Base-by-base conservation (phyloP, 2,888 invertebrate species). In the Psococerastis gibbosa region DNA sequence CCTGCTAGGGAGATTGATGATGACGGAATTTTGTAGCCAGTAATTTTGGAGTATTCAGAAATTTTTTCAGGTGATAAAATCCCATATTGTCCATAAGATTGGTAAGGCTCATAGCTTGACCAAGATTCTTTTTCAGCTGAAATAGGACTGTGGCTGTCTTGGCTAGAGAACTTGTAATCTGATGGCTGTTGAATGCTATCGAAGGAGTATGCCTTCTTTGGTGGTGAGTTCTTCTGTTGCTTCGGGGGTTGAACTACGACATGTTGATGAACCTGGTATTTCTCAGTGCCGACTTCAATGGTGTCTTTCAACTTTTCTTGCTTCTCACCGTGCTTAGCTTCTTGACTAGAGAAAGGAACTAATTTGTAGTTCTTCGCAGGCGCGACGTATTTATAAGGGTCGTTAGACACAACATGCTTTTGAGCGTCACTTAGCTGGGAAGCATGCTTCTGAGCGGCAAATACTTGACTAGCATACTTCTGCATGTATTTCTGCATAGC, bases 361-460 rank as follows among this genome's bases (percentile, higher is more conserved):
- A 38, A 38, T 20, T 38, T 38, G 38, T 38, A 38, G n/a, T 38
- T 38, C 22, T 38, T 16, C 18, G 38, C 38, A 17, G 38, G 6
- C 15, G 4, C 18, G 5, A 20, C 13, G 17, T 38, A 20, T 11
- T 38, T 38, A 20, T 38, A 38, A 15, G 38, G 18, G 20, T 38
- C 38, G 17, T 20, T 17, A 11, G 20, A 17, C 6, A 38, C n/a
- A 5, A 38, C 38, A 5, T 38, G 22, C 20, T 38, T 38, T 11
- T 38, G 38, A 38, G 18, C 8, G 17, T 38, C 38, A 11, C 38
- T 38, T 15, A 38, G 18, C 20, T 38, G 38, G n/a, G 38, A 16
- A 13, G 38, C 38, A 20, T 38, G 6, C 11, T 38, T 38, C 20
- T 38, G 38, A 20, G 38, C 38, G 20, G 38, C 38, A 5, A 20